These are phyloP conservation scores for Eilema sororculum DNA, from an alignment of 2,888 invertebrate species.

Conservation along the genomic window DNA sequence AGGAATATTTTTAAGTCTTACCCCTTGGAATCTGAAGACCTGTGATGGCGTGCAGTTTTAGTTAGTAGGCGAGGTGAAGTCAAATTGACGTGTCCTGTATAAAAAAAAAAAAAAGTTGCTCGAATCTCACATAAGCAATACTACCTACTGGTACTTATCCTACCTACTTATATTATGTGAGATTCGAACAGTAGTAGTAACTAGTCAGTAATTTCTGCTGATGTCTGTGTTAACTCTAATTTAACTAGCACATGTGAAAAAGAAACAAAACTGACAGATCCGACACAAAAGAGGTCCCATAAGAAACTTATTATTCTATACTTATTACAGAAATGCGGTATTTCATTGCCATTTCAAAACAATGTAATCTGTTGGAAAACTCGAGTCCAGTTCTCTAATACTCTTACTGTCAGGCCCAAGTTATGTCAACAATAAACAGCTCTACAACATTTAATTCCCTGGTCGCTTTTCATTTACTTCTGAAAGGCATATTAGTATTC, in stretches of 20 bases:
- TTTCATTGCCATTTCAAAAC: slow-evolving; percentile 7
- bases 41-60: too few relatives aligned
- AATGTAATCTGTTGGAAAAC: slow-evolving; percentile 9
- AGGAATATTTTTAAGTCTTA: too few relatives aligned
- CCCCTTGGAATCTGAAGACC: too few relatives aligned
- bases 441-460: slow-evolving; percentile 15
- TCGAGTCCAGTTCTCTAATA: slow-evolving; percentile 16
- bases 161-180: too few relatives aligned
- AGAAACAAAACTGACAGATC: background rate
- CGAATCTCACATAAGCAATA: too few relatives aligned
- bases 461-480: slow-evolving; percentile 13
- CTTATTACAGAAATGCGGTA: background rate
- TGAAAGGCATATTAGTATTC: background rate
- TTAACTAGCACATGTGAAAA: background rate
- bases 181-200: too few relatives aligned
- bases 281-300: background rate
- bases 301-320: background rate
- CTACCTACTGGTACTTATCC: too few relatives aligned
- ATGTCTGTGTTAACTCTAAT: background rate
- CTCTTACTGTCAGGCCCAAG: slow-evolving; percentile 11
- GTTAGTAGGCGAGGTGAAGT: too few relatives aligned
- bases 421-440: slow-evolving; percentile 9
- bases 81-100: too few relatives aligned
- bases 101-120: too few relatives aligned
- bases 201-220: background rate